Conservation (phyloP, 1,140 invertebrate genomes). For the Habropoda laboriosa region DNA sequence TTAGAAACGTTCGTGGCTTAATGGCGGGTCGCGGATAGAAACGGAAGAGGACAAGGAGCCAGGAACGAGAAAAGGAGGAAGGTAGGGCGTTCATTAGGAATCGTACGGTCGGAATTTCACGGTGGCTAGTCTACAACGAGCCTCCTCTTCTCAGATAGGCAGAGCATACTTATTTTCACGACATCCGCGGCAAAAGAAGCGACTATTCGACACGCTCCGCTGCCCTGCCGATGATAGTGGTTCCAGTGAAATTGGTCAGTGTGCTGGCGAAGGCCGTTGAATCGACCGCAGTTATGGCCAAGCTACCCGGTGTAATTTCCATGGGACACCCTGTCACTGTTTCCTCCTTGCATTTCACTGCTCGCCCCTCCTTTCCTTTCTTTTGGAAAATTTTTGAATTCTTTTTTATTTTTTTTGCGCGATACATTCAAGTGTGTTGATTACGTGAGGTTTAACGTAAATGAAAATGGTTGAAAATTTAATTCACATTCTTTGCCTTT, state of each 20-base stretch:
- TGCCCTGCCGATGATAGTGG: slow-evolving; percentile 62
- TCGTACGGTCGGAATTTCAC: slow-evolving; percentile 61
- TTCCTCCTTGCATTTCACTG: background rate
- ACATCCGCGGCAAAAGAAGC: slow-evolving; percentile 68
- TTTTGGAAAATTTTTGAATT: background rate
- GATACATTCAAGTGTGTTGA: no score
- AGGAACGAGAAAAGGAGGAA: background rate
- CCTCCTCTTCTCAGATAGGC: slow-evolving; percentile 42
- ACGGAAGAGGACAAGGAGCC: background rate
- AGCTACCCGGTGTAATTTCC: slow-evolving; percentile 56
- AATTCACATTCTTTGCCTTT: no score
- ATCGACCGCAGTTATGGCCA: slow-evolving; percentile 65
- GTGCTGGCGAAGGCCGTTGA: slow-evolving; percentile 62
- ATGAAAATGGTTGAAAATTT: no score
- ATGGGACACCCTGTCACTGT: slow-evolving; percentile 10
- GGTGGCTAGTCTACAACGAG: slow-evolving; percentile 47
- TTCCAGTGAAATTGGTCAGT: slow-evolving; percentile 67
- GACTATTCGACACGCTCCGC: slow-evolving; percentile 65
- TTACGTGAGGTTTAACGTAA: no score
- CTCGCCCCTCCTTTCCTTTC: background rate
- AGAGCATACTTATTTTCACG: slow-evolving; percentile 67
- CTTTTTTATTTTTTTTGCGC: no score
- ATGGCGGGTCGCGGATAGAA: background rate
- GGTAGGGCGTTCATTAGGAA: slow-evolving; percentile 52
- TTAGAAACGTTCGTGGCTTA: background rate